Conservation (phyloP, 2,888 invertebrate species). For the Gymnoscelis rufifasciata region DNA sequence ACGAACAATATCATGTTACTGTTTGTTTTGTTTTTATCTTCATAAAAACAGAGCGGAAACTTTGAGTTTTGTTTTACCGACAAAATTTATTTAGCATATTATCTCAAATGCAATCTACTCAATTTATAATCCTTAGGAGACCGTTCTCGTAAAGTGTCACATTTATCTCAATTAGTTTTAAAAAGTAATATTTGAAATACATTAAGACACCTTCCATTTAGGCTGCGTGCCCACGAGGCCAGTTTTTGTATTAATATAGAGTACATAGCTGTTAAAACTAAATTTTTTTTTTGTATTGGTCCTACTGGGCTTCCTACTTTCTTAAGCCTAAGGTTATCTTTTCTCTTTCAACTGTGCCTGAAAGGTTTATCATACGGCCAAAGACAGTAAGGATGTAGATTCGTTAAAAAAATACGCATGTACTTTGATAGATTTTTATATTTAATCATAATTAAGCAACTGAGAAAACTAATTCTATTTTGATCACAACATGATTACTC, state of each 20-base stretch:
- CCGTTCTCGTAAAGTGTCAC: constrained; percentile 31
- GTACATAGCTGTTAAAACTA: too few species aligned
- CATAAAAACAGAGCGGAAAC: background rate
- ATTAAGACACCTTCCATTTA: constrained; percentile 39
- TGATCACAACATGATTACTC: too few species aligned
- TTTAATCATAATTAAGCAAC: too few species aligned
- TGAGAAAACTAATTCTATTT: too few species aligned
- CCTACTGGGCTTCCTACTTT: too few species aligned
- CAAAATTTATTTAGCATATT: constrained; percentile 6
- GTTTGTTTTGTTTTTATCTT: constrained; percentile 1
- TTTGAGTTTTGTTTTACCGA: constrained; percentile 1
- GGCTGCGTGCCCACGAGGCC: background rate
- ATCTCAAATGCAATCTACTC: constrained; percentile 12
- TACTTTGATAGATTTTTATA: too few species aligned
- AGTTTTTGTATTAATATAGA: constrained; percentile 1
- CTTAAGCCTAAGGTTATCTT: too few species aligned
- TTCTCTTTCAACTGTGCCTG: too few species aligned
- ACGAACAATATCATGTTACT: background rate
- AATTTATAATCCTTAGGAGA: constrained; percentile 23
- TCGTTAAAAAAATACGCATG: too few species aligned
- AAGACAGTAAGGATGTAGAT: too few species aligned
- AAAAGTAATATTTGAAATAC: constrained; percentile 42
- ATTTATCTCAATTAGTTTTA: constrained; percentile 54
- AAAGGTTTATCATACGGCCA: too few species aligned
- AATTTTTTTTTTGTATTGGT: too few species aligned